These are phyloP conservation scores for Chionomys nivalis DNA, from an alignment of 2,113 vertebrate genomes.

Conservation along the genomic window DNA sequence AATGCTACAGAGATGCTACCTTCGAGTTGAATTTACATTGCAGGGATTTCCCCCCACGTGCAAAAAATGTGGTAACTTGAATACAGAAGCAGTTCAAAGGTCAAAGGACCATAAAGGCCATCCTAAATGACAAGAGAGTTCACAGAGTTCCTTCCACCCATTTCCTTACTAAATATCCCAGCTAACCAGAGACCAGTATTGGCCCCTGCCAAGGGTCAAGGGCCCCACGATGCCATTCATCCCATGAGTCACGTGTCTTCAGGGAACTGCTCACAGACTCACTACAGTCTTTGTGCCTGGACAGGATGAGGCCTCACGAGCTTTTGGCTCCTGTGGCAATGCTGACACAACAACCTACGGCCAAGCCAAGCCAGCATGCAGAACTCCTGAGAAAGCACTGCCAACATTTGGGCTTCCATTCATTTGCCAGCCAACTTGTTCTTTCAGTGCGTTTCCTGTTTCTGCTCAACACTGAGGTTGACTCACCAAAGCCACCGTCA, in stretches of 20 bases:
- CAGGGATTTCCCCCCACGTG: background rate
- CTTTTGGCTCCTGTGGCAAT: background rate
- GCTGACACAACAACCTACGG: background rate
- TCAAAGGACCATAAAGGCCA: background rate
- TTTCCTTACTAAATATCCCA: background rate
- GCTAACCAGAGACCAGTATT: background rate
- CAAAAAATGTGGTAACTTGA: background rate
- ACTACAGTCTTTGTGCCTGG: background rate
- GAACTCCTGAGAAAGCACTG: background rate
- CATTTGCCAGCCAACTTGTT: background rate
- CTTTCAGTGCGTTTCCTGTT: background rate
- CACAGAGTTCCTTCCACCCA: too few species aligned
- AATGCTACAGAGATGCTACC: background rate
- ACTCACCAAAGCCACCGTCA: background rate
- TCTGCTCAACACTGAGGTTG: background rate
- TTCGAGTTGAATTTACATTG: background rate
- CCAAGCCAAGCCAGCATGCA: background rate
- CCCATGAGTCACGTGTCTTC: background rate
- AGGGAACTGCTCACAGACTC: background rate
- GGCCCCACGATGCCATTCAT: background rate
- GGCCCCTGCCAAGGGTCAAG: background rate
- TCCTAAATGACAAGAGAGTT: background rate
- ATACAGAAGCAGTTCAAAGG: background rate
- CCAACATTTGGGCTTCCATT: too few species aligned
- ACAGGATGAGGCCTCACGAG: accelerated